Evolutionary conservation across 2,797 vertebrate genomes (phyloP), one percentile per base, ranked within the genome.

Genomic region (Champsocephalus esox): DNA sequence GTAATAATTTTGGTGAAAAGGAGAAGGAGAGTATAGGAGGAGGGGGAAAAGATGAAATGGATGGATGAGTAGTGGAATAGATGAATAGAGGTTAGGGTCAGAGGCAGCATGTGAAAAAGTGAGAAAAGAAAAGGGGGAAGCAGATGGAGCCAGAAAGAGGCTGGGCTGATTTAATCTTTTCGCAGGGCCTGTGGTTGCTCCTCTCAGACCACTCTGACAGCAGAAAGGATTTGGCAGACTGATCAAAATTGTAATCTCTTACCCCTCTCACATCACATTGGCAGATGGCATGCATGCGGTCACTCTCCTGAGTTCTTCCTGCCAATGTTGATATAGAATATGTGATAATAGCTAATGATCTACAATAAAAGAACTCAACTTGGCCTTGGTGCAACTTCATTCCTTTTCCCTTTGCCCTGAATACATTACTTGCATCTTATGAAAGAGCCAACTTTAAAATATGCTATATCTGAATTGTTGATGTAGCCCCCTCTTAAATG

Each of bases 221-320:
- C 84, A 89, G 88, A 73, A 19, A 77, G 83, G 86, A 89, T 91
- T 89, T 85, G 90, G 85, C 84, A 89, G 83, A 88, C 90, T 87
- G 86, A 92, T 94, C 91, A 92, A 92, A 93, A 94, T 92, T 89
- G 92, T 92, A 93, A 93, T 91, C 87, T 89, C 88, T 82, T 85
- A 85, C 77, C 71, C 89, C 81, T 87, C 88, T 92, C 82, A 80
- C 79, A 85, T 92, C 78, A 85, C 89, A 78, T 75, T 78, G 81
- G 87, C 90, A 92, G 90, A 87, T 89, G 88, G 87, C 77, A 73
- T 62, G 79, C 75, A 79, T 80, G 80, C 32, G 67, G 73, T 74
- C 66, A 43, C 69, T 58, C 72, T 61, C 72, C 48, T 11, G 70
- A 77, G 70, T 75, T 86, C 80, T 50, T 59, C 52, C 62, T 87